phyloP scores from a whole-genome alignment of 2,797 vertebrate genomes.

The Labeo calbasu region DNA sequence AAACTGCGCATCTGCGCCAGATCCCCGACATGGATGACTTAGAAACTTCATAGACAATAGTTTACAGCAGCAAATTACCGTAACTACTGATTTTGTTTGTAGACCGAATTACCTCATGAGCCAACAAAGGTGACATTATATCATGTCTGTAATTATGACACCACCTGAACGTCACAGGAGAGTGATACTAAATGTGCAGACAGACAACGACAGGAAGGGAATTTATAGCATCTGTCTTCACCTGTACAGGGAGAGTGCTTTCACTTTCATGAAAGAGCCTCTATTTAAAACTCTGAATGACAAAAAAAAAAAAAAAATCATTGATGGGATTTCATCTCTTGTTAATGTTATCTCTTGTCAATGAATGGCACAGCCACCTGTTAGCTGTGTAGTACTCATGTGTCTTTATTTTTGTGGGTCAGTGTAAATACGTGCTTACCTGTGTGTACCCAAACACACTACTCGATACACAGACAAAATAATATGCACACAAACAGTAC shows the following conservation, averaged over 20 bases:
- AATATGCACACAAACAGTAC: neutral
- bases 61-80: neutral
- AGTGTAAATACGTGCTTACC: slow-evolving; percentile 45
- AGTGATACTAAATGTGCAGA: slow-evolving; percentile 15
- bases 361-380: slow-evolving; percentile 25
- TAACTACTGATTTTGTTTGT: neutral
- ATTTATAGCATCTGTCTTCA: slow-evolving; percentile 23
- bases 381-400: slow-evolving; percentile 22
- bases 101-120: neutral
- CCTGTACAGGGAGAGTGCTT: slow-evolving; percentile 23
- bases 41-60: neutral
- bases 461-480: slow-evolving; percentile 22
- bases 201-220: slow-evolving; percentile 15
- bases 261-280: slow-evolving; percentile 25
- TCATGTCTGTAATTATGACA: slow-evolving; percentile 19
- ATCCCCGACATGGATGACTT: neutral
- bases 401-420: slow-evolving; percentile 23
- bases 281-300: slow-evolving; percentile 16
- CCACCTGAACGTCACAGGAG: slow-evolving; percentile 29
- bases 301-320: neutral
- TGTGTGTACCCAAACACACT: slow-evolving; percentile 21
- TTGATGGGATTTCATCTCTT: slow-evolving; percentile 20
- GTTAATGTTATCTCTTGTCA: neutral
- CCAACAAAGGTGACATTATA: slow-evolving; percentile 33
- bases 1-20: no score